Evolutionary conservation across 1,140 invertebrate genomes (phyloP), one percentile per base, ranked within the genome.

Genomic region (Drosophila tani): DNA sequence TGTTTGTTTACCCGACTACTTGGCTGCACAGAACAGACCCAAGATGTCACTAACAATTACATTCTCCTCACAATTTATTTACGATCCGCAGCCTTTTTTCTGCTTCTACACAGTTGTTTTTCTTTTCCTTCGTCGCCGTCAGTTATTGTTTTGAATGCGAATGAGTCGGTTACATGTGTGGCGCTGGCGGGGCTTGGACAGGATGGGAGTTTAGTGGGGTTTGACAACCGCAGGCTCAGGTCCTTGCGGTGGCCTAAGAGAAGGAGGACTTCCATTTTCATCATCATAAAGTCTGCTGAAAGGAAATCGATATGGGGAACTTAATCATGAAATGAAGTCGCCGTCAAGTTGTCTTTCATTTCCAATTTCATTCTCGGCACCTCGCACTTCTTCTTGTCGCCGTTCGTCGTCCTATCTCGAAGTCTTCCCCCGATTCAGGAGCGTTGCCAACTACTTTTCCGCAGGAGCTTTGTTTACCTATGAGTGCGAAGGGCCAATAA

Each of bases 261-360:
- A 57, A 43, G 55, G 27, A 65, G 76, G 73, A 77, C 60, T 88
- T 87, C 84, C 71, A 87, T 88, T 87, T 83, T 88, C 80, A 87
- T 87, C 84, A 88, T 86, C 80, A 88, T 83, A 88, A 87, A 88
- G 69, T 75, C 67, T 65, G 84, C 40, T 84, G 84, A 84, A 88
- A 66, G 70, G 84, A 87, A 87, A 88, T 88, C 84, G 84, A 87
- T 87, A 88, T 71, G 69, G 73, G 84, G 78, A 88, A 87, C 84
- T 87, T 87, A 87, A 87, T 87, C 84, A 87, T 87, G 81, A 81
- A 90, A 84, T 81, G 81, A 88, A 90, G 73, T 87, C 69, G 66
- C 82, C 85, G 76, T 87, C 84, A 88, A 88, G 74, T 84, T 87
- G 81, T 84, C 85, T 81, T 71, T 68, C 73, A 81, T 88, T 88